Evolutionary conservation across 2,797 vertebrate species (phyloP), one percentile per base, ranked within the genome.

Genomic region (Anguilla marmorata): DNA sequence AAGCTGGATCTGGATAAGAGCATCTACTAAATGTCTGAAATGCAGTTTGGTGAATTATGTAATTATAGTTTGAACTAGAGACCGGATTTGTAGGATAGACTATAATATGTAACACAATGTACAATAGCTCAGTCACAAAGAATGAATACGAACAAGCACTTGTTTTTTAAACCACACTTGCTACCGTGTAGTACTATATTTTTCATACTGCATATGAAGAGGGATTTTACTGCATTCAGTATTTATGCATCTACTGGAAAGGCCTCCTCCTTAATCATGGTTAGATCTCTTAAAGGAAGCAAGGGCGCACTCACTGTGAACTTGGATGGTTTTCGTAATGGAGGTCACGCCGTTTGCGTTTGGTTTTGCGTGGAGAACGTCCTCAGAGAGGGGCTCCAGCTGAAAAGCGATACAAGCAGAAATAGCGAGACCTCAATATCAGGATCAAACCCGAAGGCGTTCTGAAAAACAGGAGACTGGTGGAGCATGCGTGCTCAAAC

Each of bases 311-410:
- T 91, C 96, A 96, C 95, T 95, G 94, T 96, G 96, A 93, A 96
- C 96, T 94, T 95, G 94, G 92, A 93, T 94, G 90, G 93, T 94
- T 94, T 94, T 96, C 93, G 95, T 94, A 92, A 96, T 95, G 91
- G 95, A 95, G 89, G 93, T 87, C 89, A 95, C 91, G 30, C 94
- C 95, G 89, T 96, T 96, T 91, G 50, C 90, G 86, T 96, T 96
- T 69, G 94, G 95, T 48, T 92, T 93, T 93, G 95, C 94, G 85
- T 95, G 93, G 87, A 94, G 92, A 91, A 92, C 88, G 85, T 96
- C 94, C 93, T 96, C 94, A 0, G 95, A 92, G 89, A 96, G 92
- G 24, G 93, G 94, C 41, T 95, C 95, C 94, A 96, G 93, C 95
- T 96, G 93, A 91, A 95, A 94, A 48, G 45, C 16, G 60, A 69